Base-by-base conservation (phyloP, 2,797 vertebrate species). In the Emydoidea blandingii region DNA sequence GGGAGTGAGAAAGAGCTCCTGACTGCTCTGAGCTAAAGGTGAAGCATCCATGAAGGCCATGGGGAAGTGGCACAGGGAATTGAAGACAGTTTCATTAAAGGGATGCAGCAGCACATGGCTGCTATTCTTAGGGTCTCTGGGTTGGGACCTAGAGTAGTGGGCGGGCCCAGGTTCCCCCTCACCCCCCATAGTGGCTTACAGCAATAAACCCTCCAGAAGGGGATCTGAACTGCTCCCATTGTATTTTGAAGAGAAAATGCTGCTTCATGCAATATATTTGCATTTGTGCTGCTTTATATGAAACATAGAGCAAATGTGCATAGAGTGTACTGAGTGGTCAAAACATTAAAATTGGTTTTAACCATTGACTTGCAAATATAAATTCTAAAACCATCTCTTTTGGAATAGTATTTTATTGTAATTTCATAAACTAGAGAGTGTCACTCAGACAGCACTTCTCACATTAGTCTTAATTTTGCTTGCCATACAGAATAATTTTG, bases 401-500 rank as follows among this genome's bases (percentile, higher is more conserved):
- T 23, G 54, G 52, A 96, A 92, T 4, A 89, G 57, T 80, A 88
- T 88, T 93, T 91, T 79, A 83, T 0, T 31, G 50, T 85, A 87
- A 91, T 94, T 94, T 92, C 23, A 96, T 56, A 91, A 83, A 27
- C 6, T 84, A 81, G 3, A 87, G n/a, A 31, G n/a, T n/a, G 37
- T 83, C 82, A 90, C 79, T 86, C 59, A 81, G 44, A 16, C 18
- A 29, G 47, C 86, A 91, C 21, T 93, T 18, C 87, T 23, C 56
- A 93, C 19, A 88, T 95, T 95, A 94, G 78, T 94, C 90, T 95
- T 91, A 85, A 41, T 80, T 94, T 93, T 88, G 12, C 74, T 15
- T 79, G 44, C 2, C 21, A 52, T 76, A 94, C 16, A 89, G 81
- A 79, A 95, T 88, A 91, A 90, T 49, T 8, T 11, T 86, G 97